These are phyloP conservation scores for Zelleria hepariella DNA, from an alignment of 2,888 invertebrate species.

Conservation along the genomic window DNA sequence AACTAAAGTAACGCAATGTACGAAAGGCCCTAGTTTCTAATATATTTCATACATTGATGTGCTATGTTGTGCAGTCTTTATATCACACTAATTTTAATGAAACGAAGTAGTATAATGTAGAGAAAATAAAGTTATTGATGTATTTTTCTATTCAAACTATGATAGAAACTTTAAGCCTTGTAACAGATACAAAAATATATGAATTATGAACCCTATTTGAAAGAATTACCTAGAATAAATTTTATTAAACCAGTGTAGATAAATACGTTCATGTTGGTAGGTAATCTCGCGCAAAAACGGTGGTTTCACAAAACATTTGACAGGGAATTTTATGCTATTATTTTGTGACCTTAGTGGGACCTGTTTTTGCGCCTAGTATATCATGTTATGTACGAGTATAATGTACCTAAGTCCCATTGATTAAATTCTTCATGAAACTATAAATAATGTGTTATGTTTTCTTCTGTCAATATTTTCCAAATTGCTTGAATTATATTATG, in stretches of 20 bases:
- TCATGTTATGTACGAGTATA: too few relatives aligned
- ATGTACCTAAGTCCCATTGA: background rate
- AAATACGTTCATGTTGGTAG: background rate
- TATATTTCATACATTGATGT: conserved; percentile 19
- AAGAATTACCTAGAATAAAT: conserved; percentile 3
- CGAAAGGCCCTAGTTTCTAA: too few relatives aligned
- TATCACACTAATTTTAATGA: conserved; percentile 18
- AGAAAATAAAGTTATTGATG: conserved; percentile 25
- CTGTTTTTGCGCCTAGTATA: background rate
- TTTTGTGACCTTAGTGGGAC: background rate
- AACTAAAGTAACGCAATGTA: too few relatives aligned
- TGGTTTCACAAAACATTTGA: background rate
- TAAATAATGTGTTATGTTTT: background rate
- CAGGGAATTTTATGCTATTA: background rate
- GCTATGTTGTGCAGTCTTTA: conserved; percentile 12
- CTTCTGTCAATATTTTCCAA: background rate
- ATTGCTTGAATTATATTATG: background rate
- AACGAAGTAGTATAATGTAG: conserved; percentile 27
- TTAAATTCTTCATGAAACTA: background rate
- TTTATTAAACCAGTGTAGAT: conserved; percentile 8
- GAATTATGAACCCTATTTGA: background rate
- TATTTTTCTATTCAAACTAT: conserved; percentile 31
- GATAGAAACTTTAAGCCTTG: conserved; percentile 7
- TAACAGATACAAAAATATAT: background rate
- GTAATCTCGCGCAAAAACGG: background rate